These are phyloP conservation scores for Trichogramma pretiosum DNA, from an alignment of 1,140 invertebrate species.

Conservation along the genomic window DNA sequence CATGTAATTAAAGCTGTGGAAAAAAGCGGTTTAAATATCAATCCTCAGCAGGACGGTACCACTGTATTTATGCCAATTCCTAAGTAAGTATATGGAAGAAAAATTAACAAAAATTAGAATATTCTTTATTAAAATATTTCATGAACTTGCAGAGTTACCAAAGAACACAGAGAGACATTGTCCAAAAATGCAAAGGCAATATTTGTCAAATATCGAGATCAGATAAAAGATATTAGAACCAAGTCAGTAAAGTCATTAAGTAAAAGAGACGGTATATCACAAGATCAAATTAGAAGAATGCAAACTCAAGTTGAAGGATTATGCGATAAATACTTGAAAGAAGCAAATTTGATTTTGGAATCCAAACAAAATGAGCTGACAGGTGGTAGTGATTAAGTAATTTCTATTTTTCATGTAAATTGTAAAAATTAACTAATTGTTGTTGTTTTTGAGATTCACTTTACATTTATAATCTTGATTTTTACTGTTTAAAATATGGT, in stretches of 20 bases:
- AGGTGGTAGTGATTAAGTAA: too few relatives aligned
- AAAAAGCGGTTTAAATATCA: conserved; percentile 81
- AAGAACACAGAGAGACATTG: conserved; percentile 79
- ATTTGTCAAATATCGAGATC: conserved; percentile 70
- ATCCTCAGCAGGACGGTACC: conserved; percentile 90
- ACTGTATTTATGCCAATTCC: conserved; percentile 79
- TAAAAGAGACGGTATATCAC: conserved; percentile 53
- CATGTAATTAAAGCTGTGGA: conserved; percentile 64
- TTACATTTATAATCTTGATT: not conserved
- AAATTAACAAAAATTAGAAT: too few relatives aligned
- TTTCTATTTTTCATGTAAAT: too few relatives aligned
- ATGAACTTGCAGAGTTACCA: conserved; percentile 61
- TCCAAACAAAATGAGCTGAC: conserved; percentile 67
- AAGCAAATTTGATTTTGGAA: conserved; percentile 60
- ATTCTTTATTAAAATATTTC: conserved; percentile 6
- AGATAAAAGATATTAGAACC: conserved; percentile 70
- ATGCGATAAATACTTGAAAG: conserved; percentile 54
- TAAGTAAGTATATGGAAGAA: conserved; percentile 58
- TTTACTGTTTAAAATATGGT: too few relatives aligned
- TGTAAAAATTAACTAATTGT: too few relatives aligned
- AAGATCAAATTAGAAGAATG: conserved; percentile 58
- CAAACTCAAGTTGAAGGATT: conserved; percentile 60
- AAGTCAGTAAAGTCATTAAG: conserved; percentile 62
- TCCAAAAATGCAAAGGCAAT: conserved; percentile 79
- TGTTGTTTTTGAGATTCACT: too few relatives aligned